phyloP scores from a whole-genome alignment of 2,113 vertebrate species.

The Ahaetulla prasina region DNA sequence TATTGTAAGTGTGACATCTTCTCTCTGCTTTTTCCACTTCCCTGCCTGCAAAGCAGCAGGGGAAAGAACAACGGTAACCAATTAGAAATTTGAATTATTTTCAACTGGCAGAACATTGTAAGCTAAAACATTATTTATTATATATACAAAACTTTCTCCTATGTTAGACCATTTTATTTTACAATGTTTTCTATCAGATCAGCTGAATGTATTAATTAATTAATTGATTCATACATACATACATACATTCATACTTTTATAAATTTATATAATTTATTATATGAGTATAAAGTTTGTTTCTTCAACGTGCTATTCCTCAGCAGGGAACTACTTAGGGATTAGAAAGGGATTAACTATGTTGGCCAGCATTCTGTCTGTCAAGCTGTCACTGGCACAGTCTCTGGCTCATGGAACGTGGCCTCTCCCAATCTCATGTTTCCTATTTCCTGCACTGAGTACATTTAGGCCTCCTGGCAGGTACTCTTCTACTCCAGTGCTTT shows the following conservation, averaged over 20 bases:
- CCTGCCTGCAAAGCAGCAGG: background rate
- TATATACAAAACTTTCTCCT: background rate
- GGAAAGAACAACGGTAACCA: too few relatives aligned
- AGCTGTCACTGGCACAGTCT: background rate
- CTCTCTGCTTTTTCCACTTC: background rate
- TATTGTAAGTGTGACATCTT: background rate
- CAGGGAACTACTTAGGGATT: background rate
- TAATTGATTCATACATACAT: too few relatives aligned
- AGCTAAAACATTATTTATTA: background rate
- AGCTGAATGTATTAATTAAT: background rate
- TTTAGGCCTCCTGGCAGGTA: background rate
- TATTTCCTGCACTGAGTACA: background rate
- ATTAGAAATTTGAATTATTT: too few relatives aligned
- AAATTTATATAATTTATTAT: too few relatives aligned
- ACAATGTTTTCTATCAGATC: background rate
- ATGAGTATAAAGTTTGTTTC: too few relatives aligned
- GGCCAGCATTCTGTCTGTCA: background rate
- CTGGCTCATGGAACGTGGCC: background rate
- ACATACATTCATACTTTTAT: too few relatives aligned
- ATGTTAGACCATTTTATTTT: too few relatives aligned
- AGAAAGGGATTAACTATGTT: background rate
- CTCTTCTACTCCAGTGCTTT: background rate
- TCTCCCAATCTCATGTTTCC: background rate
- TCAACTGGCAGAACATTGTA: too few relatives aligned
- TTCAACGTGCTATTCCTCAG: background rate